phyloP scores from a whole-genome alignment of 1,140 invertebrate species.

The Drosophila fuyamai region DNA sequence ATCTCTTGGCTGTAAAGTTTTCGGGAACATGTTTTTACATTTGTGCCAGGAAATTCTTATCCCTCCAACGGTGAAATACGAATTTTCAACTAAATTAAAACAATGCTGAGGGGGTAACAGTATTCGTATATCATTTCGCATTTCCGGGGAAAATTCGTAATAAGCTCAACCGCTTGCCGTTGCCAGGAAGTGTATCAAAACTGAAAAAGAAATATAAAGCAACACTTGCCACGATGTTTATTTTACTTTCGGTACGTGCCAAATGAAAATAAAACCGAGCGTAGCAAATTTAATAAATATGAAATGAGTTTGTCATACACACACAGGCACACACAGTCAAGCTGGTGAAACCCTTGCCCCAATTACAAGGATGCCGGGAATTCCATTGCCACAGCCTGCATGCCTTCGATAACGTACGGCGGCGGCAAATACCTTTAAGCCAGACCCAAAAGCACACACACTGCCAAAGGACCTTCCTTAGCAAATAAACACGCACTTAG shows the following conservation, averaged over 20 bases:
- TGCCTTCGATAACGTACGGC: constrained; percentile 65
- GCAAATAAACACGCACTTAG: constrained; percentile 79
- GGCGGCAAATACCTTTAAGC: constrained; percentile 64
- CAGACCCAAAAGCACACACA: constrained; percentile 42
- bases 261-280: constrained; percentile 78
- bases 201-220: constrained; percentile 30
- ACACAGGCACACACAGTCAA: constrained; percentile 13
- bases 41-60: constrained; percentile 1
- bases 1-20: constrained; percentile 13
- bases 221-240: constrained; percentile 49
- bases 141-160: constrained; percentile 10
- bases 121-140: constrained; percentile 17
- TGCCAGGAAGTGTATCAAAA: constrained; percentile 12
- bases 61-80: background rate
- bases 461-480: constrained; percentile 25
- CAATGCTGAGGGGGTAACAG: constrained; percentile 4
- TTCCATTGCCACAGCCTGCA: constrained; percentile 44
- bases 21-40: constrained; percentile 9
- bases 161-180: background rate
- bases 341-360: constrained; percentile 61
- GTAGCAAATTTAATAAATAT: constrained; percentile 79
- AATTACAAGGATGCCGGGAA: constrained; percentile 58
- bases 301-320: constrained; percentile 76
- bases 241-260: constrained; percentile 69
- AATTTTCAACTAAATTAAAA: constrained; percentile 38